Percentiles rank a stretch among this genome's conserved stretches.
These are phyloP conservation scores for Solea senegalensis DNA, from an alignment of 2,113 vertebrate species.

Conservation along the genomic window DNA sequence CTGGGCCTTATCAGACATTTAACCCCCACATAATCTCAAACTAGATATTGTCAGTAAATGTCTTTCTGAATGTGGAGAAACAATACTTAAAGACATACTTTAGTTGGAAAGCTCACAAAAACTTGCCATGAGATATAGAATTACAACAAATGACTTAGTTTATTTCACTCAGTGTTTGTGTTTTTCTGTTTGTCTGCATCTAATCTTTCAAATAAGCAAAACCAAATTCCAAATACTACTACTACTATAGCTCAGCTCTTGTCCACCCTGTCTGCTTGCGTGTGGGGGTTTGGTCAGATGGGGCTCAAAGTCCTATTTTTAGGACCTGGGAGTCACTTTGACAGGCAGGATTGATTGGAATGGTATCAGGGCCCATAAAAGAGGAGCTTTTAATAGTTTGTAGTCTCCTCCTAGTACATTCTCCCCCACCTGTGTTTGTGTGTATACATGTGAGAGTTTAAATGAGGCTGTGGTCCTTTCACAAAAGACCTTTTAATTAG, in stretches of 20 bases:
- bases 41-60: background rate
- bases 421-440: conserved; percentile 22
- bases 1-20: background rate
- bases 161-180: background rate
- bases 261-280: conserved; percentile 3
- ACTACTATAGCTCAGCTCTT: conserved; percentile 1
- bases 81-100: background rate
- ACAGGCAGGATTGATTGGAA: conserved; percentile 63
- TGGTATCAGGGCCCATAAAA: conserved; percentile 54
- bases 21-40: conserved; percentile 8
- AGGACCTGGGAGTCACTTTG: conserved; percentile 53
- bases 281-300: conserved; percentile 1
- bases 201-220: background rate
- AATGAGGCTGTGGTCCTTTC: background rate
- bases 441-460: conserved; percentile 6
- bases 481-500: background rate
- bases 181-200: background rate
- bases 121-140: no score
- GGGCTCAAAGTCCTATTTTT: conserved; percentile 56
- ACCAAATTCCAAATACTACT: background rate
- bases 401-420: conserved; percentile 9
- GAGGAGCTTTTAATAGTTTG: conserved; percentile 67
- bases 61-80: background rate
- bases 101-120: no score
- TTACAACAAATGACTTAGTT: background rate